Evolutionary conservation across 1,140 invertebrate species (phyloP).

Genomic region (Drosophila kikkawai): DNA sequence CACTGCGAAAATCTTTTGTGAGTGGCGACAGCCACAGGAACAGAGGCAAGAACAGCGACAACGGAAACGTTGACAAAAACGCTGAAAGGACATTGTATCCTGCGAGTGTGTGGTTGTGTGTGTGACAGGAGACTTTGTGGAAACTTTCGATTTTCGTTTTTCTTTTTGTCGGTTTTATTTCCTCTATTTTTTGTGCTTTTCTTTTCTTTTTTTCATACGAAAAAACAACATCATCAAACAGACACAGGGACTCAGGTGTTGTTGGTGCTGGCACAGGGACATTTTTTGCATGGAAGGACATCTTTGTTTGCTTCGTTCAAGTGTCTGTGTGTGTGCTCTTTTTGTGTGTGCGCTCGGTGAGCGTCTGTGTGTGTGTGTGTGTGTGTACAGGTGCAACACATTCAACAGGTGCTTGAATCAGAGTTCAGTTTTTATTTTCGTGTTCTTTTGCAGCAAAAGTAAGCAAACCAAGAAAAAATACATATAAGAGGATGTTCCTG

Average conservation of each 20-base stretch:
- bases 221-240: slow-evolving; percentile 69
- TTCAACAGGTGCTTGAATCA: slow-evolving; percentile 76
- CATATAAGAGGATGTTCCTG: slow-evolving; percentile 4
- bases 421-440: slow-evolving; percentile 51
- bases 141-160: slow-evolving; percentile 42
- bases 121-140: slow-evolving; percentile 42
- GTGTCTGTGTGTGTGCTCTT: slow-evolving; percentile 28
- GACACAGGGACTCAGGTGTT: slow-evolving; percentile 28
- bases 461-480: slow-evolving; percentile 41
- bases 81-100: slow-evolving; percentile 60
- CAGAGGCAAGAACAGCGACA: slow-evolving; percentile 25
- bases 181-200: slow-evolving; percentile 27
- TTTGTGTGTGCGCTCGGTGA: slow-evolving; percentile 27
- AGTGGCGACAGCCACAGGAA: slow-evolving; percentile 29
- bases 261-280: slow-evolving; percentile 20
- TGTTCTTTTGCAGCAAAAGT: slow-evolving; percentile 35
- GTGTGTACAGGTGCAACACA: slow-evolving; percentile 66
- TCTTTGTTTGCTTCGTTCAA: slow-evolving; percentile 10
- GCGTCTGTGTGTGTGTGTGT: slow-evolving; percentile 14
- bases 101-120: slow-evolving; percentile 10
- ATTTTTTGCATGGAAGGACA: slow-evolving; percentile 25
- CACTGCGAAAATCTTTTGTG: slow-evolving; percentile 54
- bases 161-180: slow-evolving; percentile 24
- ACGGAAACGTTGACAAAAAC: slow-evolving; percentile 56
- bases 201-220: slow-evolving; percentile 34